Percentiles rank a stretch among this genome's conserved stretches.
Evolutionary conservation across 2,888 invertebrate genomes (phyloP).

Genomic region (Phortica magna): DNA sequence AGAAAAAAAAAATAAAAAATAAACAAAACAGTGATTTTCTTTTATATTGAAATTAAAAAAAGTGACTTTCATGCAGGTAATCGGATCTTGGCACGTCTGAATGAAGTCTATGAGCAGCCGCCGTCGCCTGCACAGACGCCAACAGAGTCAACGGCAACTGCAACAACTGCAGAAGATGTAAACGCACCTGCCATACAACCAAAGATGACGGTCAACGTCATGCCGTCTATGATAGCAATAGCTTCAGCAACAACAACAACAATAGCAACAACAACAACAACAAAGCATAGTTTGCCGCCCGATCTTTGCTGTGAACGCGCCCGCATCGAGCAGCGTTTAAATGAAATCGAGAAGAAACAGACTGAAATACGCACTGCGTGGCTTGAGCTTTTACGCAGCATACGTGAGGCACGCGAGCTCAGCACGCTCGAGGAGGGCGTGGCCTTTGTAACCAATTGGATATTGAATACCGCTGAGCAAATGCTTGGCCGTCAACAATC

Average conservation of each 20-base stretch:
- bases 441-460: constrained; percentile 87
- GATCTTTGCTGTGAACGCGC: constrained; percentile 82
- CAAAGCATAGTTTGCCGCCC: constrained; percentile 77
- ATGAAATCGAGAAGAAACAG: constrained; percentile 81
- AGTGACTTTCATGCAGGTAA: constrained; percentile 66
- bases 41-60: constrained; percentile 27
- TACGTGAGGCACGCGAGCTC: constrained; percentile 82
- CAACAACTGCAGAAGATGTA: constrained; percentile 29
- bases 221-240: constrained; percentile 41
- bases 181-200: not conserved
- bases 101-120: constrained; percentile 73
- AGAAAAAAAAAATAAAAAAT: no score
- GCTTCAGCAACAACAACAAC: constrained; percentile 42
- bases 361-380: constrained; percentile 82
- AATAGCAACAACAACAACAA: constrained; percentile 23
- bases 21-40: constrained; percentile 26
- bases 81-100: constrained; percentile 75
- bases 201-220: not conserved
- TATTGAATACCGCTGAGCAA: constrained; percentile 86
- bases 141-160: constrained; percentile 48
- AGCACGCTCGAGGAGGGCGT: constrained; percentile 82
- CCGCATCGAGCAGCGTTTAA: constrained; percentile 80
- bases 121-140: constrained; percentile 35
- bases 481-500: constrained; percentile 84
- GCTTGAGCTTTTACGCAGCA: constrained; percentile 81